Evolutionary conservation across 2,113 vertebrate genomes (phyloP).

Genomic region (Gymnobelideus leadbeateri): DNA sequence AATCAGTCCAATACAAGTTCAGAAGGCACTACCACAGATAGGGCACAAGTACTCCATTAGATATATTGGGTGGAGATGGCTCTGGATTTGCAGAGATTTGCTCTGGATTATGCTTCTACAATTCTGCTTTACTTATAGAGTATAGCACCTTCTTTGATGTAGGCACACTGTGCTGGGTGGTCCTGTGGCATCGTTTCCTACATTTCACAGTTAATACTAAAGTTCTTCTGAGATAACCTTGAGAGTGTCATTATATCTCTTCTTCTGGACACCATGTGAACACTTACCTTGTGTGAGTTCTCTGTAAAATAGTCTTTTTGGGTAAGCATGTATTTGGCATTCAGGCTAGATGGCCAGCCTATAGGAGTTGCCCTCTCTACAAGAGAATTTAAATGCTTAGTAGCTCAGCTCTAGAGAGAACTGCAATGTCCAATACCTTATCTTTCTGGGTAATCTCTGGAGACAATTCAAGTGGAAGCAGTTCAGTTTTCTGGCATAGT

Average conservation of each 20-base stretch:
- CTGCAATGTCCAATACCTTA: background rate
- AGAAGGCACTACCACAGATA: background rate
- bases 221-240: background rate
- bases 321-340: background rate
- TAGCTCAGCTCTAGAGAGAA: background rate
- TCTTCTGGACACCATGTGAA: background rate
- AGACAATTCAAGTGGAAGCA: background rate
- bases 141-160: background rate
- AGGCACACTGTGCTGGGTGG: background rate
- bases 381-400: background rate
- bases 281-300: background rate
- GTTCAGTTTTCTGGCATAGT: background rate
- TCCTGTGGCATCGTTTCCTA: background rate
- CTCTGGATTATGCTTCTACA: background rate
- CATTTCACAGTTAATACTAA: background rate
- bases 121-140: background rate
- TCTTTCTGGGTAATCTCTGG: background rate
- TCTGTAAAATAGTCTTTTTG: background rate
- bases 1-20: background rate
- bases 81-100: background rate
- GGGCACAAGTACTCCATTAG: too few species aligned
- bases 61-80: background rate
- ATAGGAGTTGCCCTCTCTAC: background rate
- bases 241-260: background rate
- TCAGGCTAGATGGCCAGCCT: background rate